A percentile compares a stretch with the other conserved stretches of the same genome.
These are phyloP conservation scores for Phoronis australis DNA, from an alignment of 2,888 invertebrate genomes.

Conservation along the genomic window DNA sequence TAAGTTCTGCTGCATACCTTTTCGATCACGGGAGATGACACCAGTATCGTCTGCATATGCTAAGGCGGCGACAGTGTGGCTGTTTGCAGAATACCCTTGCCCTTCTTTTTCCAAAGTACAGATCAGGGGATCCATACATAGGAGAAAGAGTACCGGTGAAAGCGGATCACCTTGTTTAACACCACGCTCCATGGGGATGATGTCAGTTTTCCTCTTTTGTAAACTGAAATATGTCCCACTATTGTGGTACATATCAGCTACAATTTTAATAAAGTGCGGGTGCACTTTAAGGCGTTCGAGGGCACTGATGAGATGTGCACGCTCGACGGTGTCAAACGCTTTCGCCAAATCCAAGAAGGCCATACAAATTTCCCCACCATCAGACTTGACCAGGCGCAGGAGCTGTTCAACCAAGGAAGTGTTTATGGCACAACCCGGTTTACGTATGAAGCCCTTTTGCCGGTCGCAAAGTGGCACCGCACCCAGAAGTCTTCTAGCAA, in stretches of 20 bases:
- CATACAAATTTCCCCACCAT: neutral
- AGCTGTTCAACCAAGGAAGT: neutral
- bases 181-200: neutral
- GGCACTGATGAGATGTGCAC: neutral
- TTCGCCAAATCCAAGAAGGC: neutral
- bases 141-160: conserved; percentile 4
- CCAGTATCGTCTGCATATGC: conserved; percentile 3
- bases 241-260: neutral
- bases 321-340: neutral
- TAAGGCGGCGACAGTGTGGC: neutral
- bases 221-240: neutral
- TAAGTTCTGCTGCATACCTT: neutral
- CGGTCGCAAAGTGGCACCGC: neutral
- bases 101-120: neutral
- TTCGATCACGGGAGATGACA: neutral
- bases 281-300: neutral
- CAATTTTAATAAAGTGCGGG: neutral
- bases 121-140: neutral
- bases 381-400: neutral
- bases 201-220: neutral
- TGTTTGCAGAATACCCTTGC: neutral
- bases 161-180: conserved; percentile 9
- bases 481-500: neutral
- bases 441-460: neutral
- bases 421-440: neutral